Evolutionary conservation across 1,140 invertebrate genomes (phyloP).

Genomic region (Apocrypta bakeri): DNA sequence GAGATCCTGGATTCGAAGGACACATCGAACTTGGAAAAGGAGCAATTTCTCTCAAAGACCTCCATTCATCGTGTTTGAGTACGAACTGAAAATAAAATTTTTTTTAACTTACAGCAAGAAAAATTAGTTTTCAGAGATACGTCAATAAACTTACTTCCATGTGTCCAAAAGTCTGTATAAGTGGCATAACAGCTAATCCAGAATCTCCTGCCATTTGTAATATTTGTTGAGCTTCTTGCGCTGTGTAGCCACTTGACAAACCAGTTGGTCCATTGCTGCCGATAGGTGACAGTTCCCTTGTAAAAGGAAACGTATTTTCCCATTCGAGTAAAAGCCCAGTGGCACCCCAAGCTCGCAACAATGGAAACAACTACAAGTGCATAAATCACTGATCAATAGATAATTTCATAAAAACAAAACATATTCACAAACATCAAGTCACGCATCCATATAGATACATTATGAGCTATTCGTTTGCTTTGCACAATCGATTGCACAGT

Average conservation of each 20-base stretch:
- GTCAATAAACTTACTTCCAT: conserved; percentile 77
- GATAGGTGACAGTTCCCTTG: conserved; percentile 78
- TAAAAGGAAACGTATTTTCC: conserved; percentile 95
- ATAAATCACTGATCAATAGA: background rate
- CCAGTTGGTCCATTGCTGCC: conserved; percentile 77
- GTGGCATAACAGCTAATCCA: conserved; percentile 88
- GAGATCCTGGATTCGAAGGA: conserved; percentile 80
- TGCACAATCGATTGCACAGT: background rate
- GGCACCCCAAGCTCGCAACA: conserved; percentile 81
- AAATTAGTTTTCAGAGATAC: conserved; percentile 1
- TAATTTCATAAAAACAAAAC: background rate
- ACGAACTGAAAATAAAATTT: conserved; percentile 77
- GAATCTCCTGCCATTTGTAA: conserved; percentile 77
- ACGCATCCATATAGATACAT: too few species aligned
- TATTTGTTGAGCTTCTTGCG: conserved; percentile 78
- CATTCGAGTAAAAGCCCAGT: conserved; percentile 92
- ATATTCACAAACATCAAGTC: too few species aligned
- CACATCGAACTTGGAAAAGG: conserved; percentile 89
- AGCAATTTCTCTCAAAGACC: conserved; percentile 85
- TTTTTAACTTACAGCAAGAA: too few species aligned
- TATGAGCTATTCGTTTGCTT: background rate
- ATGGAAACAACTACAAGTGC: conserved; percentile 75
- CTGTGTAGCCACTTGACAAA: conserved; percentile 79
- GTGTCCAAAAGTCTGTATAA: conserved; percentile 97
- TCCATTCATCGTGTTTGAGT: conserved; percentile 87